phyloP scores from a whole-genome alignment of 2,797 vertebrate species.

The Gobio occitaniae region DNA sequence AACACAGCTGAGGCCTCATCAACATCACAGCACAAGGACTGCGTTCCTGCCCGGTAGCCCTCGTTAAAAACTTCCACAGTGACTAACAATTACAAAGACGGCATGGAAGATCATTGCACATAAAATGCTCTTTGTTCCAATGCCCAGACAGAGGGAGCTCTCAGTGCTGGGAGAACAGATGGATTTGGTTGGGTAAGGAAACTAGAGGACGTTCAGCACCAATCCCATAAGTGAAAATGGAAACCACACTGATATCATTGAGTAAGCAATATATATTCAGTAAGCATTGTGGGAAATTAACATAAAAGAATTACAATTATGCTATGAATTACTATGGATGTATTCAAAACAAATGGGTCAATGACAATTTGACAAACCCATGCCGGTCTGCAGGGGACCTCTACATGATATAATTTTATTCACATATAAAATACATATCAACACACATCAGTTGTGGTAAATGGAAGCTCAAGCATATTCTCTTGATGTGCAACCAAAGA shows the following conservation, averaged over 20 bases:
- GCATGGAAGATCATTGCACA: conserved; percentile 42
- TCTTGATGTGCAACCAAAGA: too few relatives aligned
- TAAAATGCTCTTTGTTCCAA: conserved; percentile 56
- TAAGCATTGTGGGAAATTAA: neutral
- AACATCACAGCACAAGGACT: neutral
- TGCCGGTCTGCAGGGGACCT: neutral
- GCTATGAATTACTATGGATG: neutral
- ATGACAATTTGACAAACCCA: neutral
- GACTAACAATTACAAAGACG: conserved; percentile 57
- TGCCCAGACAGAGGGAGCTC: conserved; percentile 18
- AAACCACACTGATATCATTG: neutral
- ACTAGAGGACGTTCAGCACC: neutral
- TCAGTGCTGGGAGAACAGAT: conserved; percentile 8
- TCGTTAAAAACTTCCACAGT: conserved; percentile 61
- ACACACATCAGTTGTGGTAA: too few relatives aligned
- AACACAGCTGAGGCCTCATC: conserved; percentile 2
- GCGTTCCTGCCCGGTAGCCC: conserved; percentile 13
- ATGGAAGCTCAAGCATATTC: too few relatives aligned
- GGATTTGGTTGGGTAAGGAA: conserved; percentile 17
- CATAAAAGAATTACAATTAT: neutral
- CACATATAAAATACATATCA: too few relatives aligned
- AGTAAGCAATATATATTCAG: neutral
- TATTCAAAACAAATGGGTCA: neutral
- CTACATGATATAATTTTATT: neutral
- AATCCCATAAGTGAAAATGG: neutral